Percentiles rank a stretch among this genome's conserved stretches.
Evolutionary conservation across 2,888 invertebrate genomes (phyloP).

Genomic region (Caenorhabditis sp.): DNA sequence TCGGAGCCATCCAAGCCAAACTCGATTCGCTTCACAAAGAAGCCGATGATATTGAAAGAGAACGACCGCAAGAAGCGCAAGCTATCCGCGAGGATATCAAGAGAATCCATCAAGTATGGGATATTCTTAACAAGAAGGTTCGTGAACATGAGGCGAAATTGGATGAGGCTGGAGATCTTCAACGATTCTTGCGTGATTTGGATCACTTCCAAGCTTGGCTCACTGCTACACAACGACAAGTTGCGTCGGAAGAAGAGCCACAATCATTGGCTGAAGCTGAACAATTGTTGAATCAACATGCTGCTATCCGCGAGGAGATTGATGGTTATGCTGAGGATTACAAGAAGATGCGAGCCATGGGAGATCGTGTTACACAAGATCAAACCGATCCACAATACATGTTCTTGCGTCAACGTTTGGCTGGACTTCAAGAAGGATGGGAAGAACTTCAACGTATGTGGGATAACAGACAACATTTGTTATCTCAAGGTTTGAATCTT

Average conservation of each 20-base stretch:
- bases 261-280: slow-evolving; percentile 93
- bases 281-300: slow-evolving; percentile 93
- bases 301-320: slow-evolving; percentile 97
- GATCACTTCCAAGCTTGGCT: slow-evolving; percentile 98
- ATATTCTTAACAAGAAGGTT: slow-evolving; percentile 91
- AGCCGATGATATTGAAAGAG: slow-evolving; percentile 87
- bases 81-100: slow-evolving; percentile 87
- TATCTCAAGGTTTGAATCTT: slow-evolving; percentile 92
- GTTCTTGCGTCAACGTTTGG: slow-evolving; percentile 95
- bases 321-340: slow-evolving; percentile 97
- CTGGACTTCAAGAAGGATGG: slow-evolving; percentile 98
- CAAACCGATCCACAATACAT: slow-evolving; percentile 95
- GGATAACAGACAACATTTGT: slow-evolving; percentile 93
- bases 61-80: slow-evolving; percentile 88
- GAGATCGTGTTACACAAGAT: slow-evolving; percentile 89
- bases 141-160: slow-evolving; percentile 97
- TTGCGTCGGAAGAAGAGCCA: slow-evolving; percentile 94
- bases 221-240: slow-evolving; percentile 97
- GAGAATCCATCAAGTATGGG: slow-evolving; percentile 89
- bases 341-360: slow-evolving; percentile 98
- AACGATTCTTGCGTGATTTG: slow-evolving; percentile 94
- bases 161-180: slow-evolving; percentile 97
- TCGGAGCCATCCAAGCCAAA: slow-evolving; percentile 94
- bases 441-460: slow-evolving; percentile 99
- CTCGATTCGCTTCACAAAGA: slow-evolving; percentile 91